phyloP scores from a whole-genome alignment of 2,113 vertebrate species.

The Trogon melanurus region DNA sequence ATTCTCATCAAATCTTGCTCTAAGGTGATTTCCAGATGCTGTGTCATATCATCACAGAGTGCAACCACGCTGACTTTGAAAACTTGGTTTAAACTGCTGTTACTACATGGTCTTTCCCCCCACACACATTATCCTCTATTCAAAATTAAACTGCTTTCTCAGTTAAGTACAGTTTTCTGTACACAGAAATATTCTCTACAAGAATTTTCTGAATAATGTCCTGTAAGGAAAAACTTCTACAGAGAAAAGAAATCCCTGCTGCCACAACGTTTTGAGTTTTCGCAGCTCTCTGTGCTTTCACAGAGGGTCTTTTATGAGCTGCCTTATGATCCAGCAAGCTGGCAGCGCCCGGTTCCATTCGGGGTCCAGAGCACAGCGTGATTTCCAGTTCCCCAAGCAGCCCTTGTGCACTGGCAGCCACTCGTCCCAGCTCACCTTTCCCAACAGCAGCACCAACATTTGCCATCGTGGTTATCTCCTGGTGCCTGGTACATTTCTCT shows the following conservation, averaged over 20 bases:
- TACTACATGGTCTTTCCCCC: not conserved
- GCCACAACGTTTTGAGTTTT: not conserved
- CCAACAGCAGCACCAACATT: not conserved
- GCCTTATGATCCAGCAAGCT: rapidly evolving
- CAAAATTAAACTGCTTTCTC: not conserved
- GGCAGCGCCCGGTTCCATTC: not conserved
- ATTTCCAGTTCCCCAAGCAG: not conserved
- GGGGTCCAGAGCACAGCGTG: rapidly evolving
- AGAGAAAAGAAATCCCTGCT: not conserved
- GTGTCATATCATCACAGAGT: not conserved
- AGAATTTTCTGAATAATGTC: not conserved
- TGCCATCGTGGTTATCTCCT: too few relatives aligned
- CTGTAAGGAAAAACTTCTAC: not conserved
- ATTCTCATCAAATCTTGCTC: conserved; percentile 60
- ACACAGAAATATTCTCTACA: not conserved
- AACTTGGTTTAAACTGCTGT: not conserved
- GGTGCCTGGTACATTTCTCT: not conserved
- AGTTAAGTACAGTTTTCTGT: not conserved
- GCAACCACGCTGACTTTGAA: conserved; percentile 1
- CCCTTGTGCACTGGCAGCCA: not conserved
- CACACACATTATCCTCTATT: not conserved
- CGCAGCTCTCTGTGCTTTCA: not conserved
- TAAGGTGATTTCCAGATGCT: conserved; percentile 18
- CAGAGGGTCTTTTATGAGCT: not conserved
- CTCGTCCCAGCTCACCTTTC: not conserved